phyloP scores from a whole-genome alignment of 1,140 invertebrate genomes.

The Harlomillsia oculata region DNA sequence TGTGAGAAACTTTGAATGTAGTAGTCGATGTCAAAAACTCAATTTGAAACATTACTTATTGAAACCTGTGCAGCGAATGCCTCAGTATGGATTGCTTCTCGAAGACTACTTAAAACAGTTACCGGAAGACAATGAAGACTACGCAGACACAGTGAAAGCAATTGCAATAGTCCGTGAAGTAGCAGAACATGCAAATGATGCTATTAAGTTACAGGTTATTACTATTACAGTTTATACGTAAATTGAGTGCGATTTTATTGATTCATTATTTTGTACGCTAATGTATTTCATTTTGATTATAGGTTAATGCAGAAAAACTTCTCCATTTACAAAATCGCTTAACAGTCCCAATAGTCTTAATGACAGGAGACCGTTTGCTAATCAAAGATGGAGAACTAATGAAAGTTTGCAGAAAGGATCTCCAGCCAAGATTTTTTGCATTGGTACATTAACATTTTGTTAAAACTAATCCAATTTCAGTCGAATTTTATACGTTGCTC shows the following conservation, averaged over 20 bases:
- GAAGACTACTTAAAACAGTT: slow-evolving; percentile 57
- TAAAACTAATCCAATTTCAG: not conserved
- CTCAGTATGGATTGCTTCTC: slow-evolving; percentile 57
- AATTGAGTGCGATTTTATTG: not conserved
- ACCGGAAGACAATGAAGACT: slow-evolving; percentile 50
- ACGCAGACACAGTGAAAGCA: slow-evolving; percentile 54
- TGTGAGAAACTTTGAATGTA: slow-evolving; percentile 57
- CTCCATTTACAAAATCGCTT: slow-evolving; percentile 50
- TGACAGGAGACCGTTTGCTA: slow-evolving; percentile 53
- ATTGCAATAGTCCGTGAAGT: slow-evolving; percentile 59
- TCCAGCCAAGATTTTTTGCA: slow-evolving; percentile 60
- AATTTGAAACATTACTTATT: slow-evolving; percentile 62
- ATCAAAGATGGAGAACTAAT: slow-evolving; percentile 58
- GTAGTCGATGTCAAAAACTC: slow-evolving; percentile 53
- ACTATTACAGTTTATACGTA: slow-evolving; percentile 40
- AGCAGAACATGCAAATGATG: slow-evolving; percentile 65
- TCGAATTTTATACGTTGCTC: slow-evolving; percentile 9
- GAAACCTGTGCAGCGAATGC: slow-evolving; percentile 64
- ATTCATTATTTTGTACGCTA: slow-evolving; percentile 24
- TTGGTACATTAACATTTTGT: slow-evolving; percentile 46
- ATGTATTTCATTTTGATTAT: too few species aligned
- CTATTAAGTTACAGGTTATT: slow-evolving; percentile 53
- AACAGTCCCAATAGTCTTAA: slow-evolving; percentile 53
- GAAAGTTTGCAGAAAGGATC: slow-evolving; percentile 57
- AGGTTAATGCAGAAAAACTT: slow-evolving; percentile 49